Percentiles rank a stretch among this genome's conserved stretches.
Conservation (phyloP, 2,113 vertebrate genomes). For the Heterochromis multidens region DNA sequence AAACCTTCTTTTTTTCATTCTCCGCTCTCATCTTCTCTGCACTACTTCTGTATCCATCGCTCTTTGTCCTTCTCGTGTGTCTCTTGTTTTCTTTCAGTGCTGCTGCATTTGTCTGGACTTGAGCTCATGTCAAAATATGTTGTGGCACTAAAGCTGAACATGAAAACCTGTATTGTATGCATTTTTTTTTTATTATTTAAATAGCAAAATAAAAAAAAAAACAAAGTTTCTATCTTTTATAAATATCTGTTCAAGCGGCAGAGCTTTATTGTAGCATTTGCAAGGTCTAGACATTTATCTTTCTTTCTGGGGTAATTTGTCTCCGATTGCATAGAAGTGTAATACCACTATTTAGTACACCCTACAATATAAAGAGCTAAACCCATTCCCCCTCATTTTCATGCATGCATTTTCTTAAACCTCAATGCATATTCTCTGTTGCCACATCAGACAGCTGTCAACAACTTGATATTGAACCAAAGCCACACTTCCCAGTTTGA, state of each 20-base stretch:
- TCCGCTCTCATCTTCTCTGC: neutral
- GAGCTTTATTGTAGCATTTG: neutral
- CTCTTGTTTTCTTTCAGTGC: neutral
- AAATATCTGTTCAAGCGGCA: neutral
- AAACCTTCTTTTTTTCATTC: slow-evolving; percentile 11
- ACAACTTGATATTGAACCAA: slow-evolving; percentile 37
- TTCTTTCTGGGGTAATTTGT: slow-evolving; percentile 13
- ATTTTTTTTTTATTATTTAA: neutral
- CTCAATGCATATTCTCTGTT: slow-evolving; percentile 6
- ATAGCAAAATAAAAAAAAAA: neutral
- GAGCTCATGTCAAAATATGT: slow-evolving; percentile 30
- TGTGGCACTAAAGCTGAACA: neutral
- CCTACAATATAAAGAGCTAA: neutral
- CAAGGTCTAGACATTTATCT: neutral
- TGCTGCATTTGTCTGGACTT: slow-evolving; percentile 31
- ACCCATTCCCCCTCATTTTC: neutral
- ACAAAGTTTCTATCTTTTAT: neutral
- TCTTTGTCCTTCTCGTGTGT: neutral
- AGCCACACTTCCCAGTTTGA: slow-evolving; percentile 34
- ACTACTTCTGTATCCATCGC: neutral
- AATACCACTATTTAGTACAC: slow-evolving; percentile 4
- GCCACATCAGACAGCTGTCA: slow-evolving; percentile 46
- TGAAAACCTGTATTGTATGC: neutral
- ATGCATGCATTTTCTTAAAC: slow-evolving; percentile 12
- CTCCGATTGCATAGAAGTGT: neutral